A percentile compares a stretch with the other conserved stretches of the same genome.
These are phyloP conservation scores for Monarcha castaneiventris DNA, from an alignment of 2,113 vertebrate genomes.

Conservation along the genomic window DNA sequence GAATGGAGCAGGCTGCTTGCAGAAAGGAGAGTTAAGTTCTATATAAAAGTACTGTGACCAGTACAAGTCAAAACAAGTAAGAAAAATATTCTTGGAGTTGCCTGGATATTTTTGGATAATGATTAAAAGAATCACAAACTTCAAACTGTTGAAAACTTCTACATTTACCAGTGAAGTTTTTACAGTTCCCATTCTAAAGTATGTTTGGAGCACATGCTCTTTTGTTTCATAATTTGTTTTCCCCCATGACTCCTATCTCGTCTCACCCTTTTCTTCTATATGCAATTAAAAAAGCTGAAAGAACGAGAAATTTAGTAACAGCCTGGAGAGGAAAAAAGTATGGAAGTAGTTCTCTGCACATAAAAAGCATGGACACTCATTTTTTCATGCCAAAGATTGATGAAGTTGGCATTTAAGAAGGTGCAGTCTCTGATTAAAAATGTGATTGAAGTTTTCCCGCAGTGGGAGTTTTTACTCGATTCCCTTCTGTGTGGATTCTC, in stretches of 20 bases:
- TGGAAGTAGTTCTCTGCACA: neutral
- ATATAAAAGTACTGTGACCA: neutral
- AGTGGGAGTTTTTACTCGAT: conserved; percentile 23
- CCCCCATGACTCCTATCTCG: neutral
- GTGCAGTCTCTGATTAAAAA: neutral
- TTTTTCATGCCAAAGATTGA: conserved; percentile 43
- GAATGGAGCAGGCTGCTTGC: neutral
- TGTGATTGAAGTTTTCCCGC: conserved; percentile 56
- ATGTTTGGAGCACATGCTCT: neutral
- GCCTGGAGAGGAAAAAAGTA: neutral
- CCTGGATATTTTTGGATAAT: neutral
- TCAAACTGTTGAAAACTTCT: neutral
- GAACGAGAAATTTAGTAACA: neutral
- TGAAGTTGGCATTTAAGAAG: conserved; percentile 49
- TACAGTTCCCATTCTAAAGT: neutral
- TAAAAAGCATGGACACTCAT: neutral
- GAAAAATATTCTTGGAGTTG: neutral
- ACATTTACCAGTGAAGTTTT: neutral
- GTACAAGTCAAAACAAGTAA: neutral
- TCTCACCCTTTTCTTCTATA: neutral
- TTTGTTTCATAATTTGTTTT: neutral
- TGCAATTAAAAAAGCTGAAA: neutral
- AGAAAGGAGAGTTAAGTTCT: neutral
- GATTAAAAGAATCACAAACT: neutral
- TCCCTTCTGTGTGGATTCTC: conserved; percentile 5